These are phyloP conservation scores for Protobothrops mucrosquamatus DNA, from an alignment of 2,113 vertebrate species.

Conservation along the genomic window DNA sequence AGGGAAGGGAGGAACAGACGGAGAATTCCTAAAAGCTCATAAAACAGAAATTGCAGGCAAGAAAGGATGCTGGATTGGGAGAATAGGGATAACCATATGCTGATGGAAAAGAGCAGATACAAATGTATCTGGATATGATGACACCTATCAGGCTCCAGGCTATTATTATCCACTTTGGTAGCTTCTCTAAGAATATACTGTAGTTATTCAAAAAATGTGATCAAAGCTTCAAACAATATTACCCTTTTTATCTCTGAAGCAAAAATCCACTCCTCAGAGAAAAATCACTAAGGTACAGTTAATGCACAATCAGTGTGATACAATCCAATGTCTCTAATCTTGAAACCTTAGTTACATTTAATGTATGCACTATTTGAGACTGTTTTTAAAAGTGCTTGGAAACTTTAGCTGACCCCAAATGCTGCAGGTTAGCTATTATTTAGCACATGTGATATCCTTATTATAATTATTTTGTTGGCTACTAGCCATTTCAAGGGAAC, in stretches of 20 bases:
- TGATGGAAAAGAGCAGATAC: neutral
- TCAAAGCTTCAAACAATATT: neutral
- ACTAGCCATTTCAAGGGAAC: neutral
- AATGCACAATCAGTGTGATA: neutral
- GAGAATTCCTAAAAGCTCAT: neutral
- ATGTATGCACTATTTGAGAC: neutral
- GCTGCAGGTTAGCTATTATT: neutral
- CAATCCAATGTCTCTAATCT: neutral
- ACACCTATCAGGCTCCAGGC: neutral
- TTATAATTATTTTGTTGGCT: neutral
- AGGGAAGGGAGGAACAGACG: neutral
- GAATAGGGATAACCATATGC: neutral
- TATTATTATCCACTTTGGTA: neutral
- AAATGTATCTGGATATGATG: neutral
- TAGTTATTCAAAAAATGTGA: neutral
- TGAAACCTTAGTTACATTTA: neutral
- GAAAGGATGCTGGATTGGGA: neutral
- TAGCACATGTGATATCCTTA: neutral
- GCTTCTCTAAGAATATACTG: neutral
- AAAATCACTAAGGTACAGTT: neutral
- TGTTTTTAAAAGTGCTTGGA: neutral
- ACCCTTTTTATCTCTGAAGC: neutral
- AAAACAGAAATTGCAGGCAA: neutral
- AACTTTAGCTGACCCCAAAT: neutral
- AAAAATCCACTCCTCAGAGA: neutral